Evolutionary conservation across 2,113 vertebrate species (phyloP).

Genomic region (Litocranius walleri): DNA sequence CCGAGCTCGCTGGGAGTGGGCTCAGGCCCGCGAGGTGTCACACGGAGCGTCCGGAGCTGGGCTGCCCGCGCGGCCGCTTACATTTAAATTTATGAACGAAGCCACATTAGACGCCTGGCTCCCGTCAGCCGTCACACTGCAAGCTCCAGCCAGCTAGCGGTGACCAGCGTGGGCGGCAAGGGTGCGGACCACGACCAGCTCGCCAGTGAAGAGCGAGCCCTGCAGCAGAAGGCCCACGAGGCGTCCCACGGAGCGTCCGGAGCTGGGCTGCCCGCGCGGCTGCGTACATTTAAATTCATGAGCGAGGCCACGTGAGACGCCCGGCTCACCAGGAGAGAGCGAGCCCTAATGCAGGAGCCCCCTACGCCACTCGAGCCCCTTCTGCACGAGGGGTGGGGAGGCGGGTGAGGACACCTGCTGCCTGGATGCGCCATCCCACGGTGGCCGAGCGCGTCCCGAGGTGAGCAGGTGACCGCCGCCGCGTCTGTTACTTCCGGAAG

Average conservation of each 20-base stretch:
- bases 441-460: not conserved
- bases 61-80: not conserved
- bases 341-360: not conserved
- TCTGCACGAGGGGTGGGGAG: not conserved
- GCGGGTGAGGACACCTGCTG: not conserved
- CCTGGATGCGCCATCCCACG: fast-evolving
- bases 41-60: no score
- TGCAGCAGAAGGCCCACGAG: not conserved
- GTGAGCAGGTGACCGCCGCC: fast-evolving
- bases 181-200: not conserved
- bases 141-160: not conserved
- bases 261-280: no score
- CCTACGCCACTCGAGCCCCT: no score
- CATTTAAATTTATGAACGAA: not conserved
- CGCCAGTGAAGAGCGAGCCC: not conserved
- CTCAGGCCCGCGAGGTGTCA: not conserved
- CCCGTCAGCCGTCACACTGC: not conserved
- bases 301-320: no score
- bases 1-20: not conserved
- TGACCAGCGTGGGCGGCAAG: not conserved
- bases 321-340: not conserved
- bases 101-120: no score
- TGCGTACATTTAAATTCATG: not conserved
- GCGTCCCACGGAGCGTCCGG: no score
- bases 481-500: not conserved